Evolutionary conservation across 2,888 invertebrate genomes (phyloP).

Genomic region (Andrena minutula): DNA sequence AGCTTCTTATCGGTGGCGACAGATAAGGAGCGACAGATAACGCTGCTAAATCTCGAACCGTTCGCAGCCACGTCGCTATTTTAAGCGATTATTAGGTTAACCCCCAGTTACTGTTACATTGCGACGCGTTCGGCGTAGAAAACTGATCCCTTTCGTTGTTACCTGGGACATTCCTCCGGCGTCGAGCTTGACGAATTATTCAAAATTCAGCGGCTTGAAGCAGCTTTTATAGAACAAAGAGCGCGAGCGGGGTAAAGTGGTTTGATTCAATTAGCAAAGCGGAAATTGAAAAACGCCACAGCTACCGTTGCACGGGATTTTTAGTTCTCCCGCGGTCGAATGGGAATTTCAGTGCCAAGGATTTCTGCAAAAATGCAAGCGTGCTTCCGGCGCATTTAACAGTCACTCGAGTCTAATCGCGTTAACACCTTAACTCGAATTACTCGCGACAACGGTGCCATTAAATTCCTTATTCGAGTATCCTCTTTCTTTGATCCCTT

Average conservation of each 20-base stretch:
- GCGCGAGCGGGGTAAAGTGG: background rate
- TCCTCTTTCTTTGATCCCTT: background rate
- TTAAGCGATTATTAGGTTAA: conserved; percentile 30
- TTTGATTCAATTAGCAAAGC: conserved; percentile 11
- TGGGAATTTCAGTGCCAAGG: background rate
- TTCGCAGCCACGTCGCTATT: conserved; percentile 57
- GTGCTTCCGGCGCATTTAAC: background rate
- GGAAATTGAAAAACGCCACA: background rate
- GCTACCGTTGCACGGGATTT: background rate
- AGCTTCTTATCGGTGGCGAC: conserved; percentile 75
- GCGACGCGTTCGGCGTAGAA: background rate
- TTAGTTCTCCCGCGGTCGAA: background rate
- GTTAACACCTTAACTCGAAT: background rate
- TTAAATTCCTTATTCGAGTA: background rate
- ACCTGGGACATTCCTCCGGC: background rate
- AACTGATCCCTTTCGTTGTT: background rate
- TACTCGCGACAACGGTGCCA: background rate
- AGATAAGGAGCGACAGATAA: conserved; percentile 75
- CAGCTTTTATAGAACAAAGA: no score
- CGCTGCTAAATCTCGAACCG: conserved; percentile 67
- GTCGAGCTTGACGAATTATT: no score
- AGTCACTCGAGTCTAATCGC: conserved; percentile 7
- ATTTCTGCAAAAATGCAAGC: background rate
- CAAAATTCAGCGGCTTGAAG: no score
- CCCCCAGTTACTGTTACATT: background rate